A percentile compares a stretch with the other conserved stretches of the same genome.
phyloP scores from a whole-genome alignment of 2,113 vertebrate genomes.

The Peromyscus polionotus region DNA sequence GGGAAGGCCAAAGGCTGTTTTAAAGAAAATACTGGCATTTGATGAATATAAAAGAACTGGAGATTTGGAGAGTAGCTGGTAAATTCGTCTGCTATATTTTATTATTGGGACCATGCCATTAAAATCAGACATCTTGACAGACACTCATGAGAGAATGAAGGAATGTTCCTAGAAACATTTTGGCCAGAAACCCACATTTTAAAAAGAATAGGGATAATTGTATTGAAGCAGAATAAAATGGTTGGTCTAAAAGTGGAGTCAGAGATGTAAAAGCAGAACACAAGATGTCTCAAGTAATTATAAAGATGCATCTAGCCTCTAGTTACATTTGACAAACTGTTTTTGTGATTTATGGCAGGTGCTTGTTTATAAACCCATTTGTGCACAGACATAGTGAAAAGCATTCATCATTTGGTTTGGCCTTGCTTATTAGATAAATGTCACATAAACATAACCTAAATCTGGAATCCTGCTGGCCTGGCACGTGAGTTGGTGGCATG shows the following conservation, averaged over 20 bases:
- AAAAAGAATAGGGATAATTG: slow-evolving; percentile 73
- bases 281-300: slow-evolving; percentile 88
- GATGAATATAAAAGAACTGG: neutral
- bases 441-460: slow-evolving; percentile 85
- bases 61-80: neutral
- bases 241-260: slow-evolving; percentile 76
- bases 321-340: slow-evolving; percentile 89
- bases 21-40: neutral
- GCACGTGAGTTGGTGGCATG: slow-evolving; percentile 70
- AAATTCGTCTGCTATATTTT: neutral
- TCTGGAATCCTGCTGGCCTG: slow-evolving; percentile 77
- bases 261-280: slow-evolving; percentile 85
- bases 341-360: slow-evolving; percentile 91
- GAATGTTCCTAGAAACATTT: slow-evolving; percentile 39
- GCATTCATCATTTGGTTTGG: slow-evolving; percentile 89
- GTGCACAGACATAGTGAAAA: slow-evolving; percentile 82
- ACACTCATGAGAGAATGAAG: neutral
- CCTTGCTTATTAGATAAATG: slow-evolving; percentile 88
- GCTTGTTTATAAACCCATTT: slow-evolving; percentile 90
- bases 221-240: slow-evolving; percentile 70
- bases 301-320: slow-evolving; percentile 89
- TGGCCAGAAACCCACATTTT: slow-evolving; percentile 39
- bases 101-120: neutral
- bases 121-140: neutral
- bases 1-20: neutral